Conservation (phyloP, 1,140 invertebrate genomes). For the Papilio dardanus region DNA sequence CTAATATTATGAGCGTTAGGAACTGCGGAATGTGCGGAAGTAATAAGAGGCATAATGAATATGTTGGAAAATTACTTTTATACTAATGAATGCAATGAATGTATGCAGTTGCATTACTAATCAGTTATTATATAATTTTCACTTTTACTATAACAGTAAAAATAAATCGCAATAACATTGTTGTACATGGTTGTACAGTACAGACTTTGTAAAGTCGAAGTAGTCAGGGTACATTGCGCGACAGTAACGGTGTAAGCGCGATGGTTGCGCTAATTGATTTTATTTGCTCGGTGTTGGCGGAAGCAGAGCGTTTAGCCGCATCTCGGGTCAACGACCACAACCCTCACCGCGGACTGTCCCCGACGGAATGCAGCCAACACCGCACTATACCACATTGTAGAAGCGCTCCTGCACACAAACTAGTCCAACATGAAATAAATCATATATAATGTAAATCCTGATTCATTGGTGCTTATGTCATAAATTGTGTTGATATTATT, state of each 20-base stretch:
- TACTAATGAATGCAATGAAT: neutral
- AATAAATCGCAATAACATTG: neutral
- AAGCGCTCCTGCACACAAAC: constrained; percentile 29
- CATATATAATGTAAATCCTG: neutral
- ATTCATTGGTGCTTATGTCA: constrained; percentile 19
- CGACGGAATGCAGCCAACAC: constrained; percentile 66
- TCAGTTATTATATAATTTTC: neutral
- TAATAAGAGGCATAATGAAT: neutral
- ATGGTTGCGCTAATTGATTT: constrained; percentile 64
- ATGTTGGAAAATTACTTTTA: neutral
- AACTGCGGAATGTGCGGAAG: neutral
- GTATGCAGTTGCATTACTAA: neutral
- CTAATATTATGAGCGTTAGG: constrained; percentile 45
- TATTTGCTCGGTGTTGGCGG: constrained; percentile 67
- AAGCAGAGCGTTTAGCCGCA: constrained; percentile 69
- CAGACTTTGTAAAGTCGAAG: neutral
- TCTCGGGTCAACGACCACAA: constrained; percentile 69
- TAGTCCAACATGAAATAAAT: constrained; percentile 11
- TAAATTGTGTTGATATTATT: neutral
- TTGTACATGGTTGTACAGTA: neutral
- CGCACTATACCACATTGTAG: constrained; percentile 51
- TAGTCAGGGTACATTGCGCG: constrained; percentile 1
- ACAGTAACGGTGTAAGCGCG: constrained; percentile 51
- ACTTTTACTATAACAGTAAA: neutral
- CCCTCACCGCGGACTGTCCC: constrained; percentile 61